These are phyloP conservation scores for Panthera tigris DNA, from an alignment of 2,113 vertebrate species.

Conservation along the genomic window DNA sequence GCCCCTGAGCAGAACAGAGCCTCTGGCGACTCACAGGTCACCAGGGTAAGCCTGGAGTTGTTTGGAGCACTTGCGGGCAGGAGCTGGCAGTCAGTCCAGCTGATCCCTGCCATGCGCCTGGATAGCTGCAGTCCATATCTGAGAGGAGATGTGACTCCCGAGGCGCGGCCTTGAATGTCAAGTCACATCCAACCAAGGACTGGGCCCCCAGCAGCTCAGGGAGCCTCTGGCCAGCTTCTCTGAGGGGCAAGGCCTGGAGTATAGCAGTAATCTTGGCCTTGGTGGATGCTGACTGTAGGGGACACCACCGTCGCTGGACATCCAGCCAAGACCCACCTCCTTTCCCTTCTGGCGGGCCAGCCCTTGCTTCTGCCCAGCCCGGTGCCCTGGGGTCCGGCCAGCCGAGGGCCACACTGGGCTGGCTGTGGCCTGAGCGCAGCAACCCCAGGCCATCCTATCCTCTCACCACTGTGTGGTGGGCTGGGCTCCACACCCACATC, in stretches of 20 bases:
- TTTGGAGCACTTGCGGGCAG: not conserved
- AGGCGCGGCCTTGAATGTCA: not conserved
- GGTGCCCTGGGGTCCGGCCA: not conserved
- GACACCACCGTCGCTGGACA: not conserved
- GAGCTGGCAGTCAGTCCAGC: accelerated
- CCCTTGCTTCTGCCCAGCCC: not conserved
- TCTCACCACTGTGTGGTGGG: not conserved
- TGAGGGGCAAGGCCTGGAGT: not conserved
- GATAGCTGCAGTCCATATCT: not conserved
- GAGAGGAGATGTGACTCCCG: not conserved
- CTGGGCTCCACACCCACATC: not conserved
- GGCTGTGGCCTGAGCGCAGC: not conserved
- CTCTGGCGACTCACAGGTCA: not conserved
- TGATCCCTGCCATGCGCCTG: accelerated
- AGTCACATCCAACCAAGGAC: not conserved
- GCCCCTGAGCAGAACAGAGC: not conserved
- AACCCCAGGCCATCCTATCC: too few relatives aligned
- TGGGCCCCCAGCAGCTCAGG: not conserved
- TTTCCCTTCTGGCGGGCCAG: not conserved
- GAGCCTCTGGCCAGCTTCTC: not conserved
- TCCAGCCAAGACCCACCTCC: not conserved
- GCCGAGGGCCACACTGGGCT: not conserved
- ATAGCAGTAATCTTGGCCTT: not conserved
- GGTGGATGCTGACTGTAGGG: not conserved
- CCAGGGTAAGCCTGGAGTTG: not conserved